Conservation (phyloP, 1,140 invertebrate species). For the Panagrolaimus sp. region DNA sequence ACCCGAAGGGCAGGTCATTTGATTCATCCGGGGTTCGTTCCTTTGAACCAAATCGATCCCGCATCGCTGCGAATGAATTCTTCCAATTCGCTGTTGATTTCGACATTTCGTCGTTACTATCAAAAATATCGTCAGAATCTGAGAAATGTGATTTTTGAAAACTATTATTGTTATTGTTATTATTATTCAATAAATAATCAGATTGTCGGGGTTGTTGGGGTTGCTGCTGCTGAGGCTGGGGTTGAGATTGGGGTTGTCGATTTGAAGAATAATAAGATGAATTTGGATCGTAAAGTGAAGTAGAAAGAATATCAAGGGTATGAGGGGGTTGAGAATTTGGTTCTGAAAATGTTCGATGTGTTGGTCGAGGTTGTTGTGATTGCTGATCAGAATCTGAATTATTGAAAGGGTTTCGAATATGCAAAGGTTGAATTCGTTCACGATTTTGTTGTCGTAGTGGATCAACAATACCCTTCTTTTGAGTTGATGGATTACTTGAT, state of each 20-base stretch:
- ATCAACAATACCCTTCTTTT: background rate
- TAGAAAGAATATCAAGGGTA: background rate
- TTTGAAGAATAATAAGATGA: background rate
- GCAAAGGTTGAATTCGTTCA: background rate
- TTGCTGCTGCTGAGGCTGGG: background rate
- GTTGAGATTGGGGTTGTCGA: background rate
- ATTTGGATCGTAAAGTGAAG: slow-evolving; percentile 5
- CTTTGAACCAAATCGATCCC: background rate
- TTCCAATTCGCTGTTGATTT: slow-evolving; percentile 11
- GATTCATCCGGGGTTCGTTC: background rate
- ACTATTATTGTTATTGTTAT: no score
- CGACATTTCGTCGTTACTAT: background rate
- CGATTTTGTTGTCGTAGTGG: background rate
- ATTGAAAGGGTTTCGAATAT: background rate
- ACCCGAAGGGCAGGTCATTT: background rate
- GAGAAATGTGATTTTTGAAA: no score
- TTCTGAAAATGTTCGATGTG: slow-evolving; percentile 5
- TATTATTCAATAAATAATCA: background rate
- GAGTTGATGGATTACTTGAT: background rate
- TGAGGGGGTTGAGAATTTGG: background rate
- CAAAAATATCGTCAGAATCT: background rate
- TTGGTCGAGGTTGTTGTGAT: background rate
- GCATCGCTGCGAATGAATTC: slow-evolving; percentile 7
- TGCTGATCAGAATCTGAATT: background rate
- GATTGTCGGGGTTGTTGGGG: background rate